These are phyloP conservation scores for Pseudomyrmex sp. DNA, from an alignment of 1,140 invertebrate genomes.

Conservation along the genomic window DNA sequence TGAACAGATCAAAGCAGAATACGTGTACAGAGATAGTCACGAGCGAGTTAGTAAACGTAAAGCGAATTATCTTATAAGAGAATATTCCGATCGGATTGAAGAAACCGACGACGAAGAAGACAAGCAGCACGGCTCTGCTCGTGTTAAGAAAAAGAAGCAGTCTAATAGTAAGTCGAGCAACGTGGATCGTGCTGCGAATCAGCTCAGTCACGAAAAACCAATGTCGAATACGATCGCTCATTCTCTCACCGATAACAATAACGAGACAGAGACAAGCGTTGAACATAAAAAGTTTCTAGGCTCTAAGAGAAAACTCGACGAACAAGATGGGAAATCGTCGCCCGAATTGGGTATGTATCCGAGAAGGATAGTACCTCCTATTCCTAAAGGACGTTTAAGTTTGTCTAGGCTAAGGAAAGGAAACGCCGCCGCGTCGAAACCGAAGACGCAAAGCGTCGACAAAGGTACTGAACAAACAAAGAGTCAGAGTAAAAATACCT, in stretches of 20 bases:
- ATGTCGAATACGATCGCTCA: conserved; percentile 2
- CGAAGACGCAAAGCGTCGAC: conserved; percentile 11
- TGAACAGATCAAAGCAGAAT: conserved; percentile 58
- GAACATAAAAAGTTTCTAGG: conserved; percentile 9
- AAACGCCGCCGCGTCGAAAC: not conserved
- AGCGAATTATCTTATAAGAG: conserved; percentile 60
- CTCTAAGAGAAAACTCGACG: conserved; percentile 14
- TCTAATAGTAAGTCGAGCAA: conserved; percentile 9
- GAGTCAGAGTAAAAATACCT: conserved; percentile 28
- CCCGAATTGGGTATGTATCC: conserved; percentile 42
- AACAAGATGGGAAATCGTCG: conserved; percentile 2
- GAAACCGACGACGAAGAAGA: conserved; percentile 60
- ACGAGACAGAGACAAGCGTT: conserved; percentile 20
- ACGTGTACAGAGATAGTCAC: conserved; percentile 25
- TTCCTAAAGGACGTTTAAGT: conserved; percentile 28
- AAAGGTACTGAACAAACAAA: not conserved
- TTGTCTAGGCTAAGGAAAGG: not conserved
- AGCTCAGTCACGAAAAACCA: conserved; percentile 22
- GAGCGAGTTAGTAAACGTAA: conserved; percentile 75
- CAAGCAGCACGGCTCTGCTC: conserved; percentile 15
- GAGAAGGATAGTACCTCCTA: conserved; percentile 61
- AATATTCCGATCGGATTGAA: conserved; percentile 34
- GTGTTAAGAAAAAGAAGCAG: conserved; percentile 71
- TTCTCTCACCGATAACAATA: conserved; percentile 34
- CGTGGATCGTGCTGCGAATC: not conserved